A percentile compares a stretch with the other conserved stretches of the same genome.
Evolutionary conservation across 2,888 invertebrate genomes (phyloP).

Genomic region (Mystacides longicornis): DNA sequence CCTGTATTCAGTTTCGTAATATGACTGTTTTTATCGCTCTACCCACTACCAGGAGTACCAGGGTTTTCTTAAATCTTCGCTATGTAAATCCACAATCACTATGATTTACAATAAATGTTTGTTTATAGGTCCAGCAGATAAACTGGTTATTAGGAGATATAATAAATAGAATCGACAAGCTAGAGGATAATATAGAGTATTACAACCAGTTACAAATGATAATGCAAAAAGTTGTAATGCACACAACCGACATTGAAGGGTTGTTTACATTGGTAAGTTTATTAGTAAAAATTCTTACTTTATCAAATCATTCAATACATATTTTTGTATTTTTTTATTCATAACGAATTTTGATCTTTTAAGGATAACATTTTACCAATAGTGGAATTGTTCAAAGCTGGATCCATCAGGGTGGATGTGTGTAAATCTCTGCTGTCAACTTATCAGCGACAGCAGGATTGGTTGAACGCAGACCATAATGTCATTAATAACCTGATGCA

Average conservation of each 20-base stretch:
- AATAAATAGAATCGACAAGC: slow-evolving; percentile 70
- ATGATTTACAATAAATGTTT: too few relatives aligned
- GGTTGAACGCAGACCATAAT: slow-evolving; percentile 70
- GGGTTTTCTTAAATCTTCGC: too few relatives aligned
- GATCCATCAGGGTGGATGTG: slow-evolving; percentile 72
- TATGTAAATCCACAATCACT: too few relatives aligned
- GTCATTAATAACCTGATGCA: slow-evolving; percentile 84
- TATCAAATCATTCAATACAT: too few relatives aligned
- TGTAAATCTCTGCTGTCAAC: slow-evolving; percentile 74
- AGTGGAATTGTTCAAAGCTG: slow-evolving; percentile 83
- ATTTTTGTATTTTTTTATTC: background rate
- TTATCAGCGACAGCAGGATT: slow-evolving; percentile 39
- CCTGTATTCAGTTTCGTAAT: too few relatives aligned
- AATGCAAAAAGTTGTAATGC: slow-evolving; percentile 65
- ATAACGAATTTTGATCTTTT: slow-evolving; percentile 3
- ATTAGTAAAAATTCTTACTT: too few relatives aligned
- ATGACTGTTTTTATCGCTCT: too few relatives aligned
- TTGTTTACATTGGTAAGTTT: slow-evolving; percentile 68
- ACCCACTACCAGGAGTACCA: too few relatives aligned
- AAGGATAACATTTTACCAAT: slow-evolving; percentile 87
- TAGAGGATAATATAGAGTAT: slow-evolving; percentile 68
- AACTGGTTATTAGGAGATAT: slow-evolving; percentile 81
- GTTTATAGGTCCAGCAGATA: slow-evolving; percentile 79
- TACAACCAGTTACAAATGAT: slow-evolving; percentile 72
- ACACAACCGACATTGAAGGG: slow-evolving; percentile 71